These are phyloP conservation scores for Lycocorax pyrrhopterus DNA, from an alignment of 2,113 vertebrate species.

Conservation along the genomic window DNA sequence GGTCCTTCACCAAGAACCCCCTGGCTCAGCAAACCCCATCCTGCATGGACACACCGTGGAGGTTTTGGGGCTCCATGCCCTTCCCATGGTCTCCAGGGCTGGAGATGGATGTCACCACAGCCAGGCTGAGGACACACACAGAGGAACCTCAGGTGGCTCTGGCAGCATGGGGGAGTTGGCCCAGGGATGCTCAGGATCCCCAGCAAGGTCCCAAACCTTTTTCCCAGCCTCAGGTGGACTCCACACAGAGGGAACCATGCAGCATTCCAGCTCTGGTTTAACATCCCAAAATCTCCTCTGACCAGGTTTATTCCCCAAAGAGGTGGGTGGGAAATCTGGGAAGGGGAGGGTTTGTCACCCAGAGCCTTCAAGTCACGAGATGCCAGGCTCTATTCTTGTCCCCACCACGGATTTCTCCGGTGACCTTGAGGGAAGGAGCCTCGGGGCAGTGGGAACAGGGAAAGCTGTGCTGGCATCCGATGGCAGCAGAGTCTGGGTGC, in stretches of 20 bases:
- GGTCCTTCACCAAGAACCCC: neutral
- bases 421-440: slow-evolving; percentile 17
- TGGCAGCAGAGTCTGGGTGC: neutral
- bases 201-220: neutral
- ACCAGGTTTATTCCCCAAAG: fast-evolving
- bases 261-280: fast-evolving
- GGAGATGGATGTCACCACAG: neutral
- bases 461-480: neutral
- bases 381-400: neutral
- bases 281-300: neutral
- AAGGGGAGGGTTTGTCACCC: neutral
- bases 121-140: neutral
- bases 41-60: fast-evolving
- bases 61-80: fast-evolving
- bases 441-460: neutral
- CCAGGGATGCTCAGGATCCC: neutral
- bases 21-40: neutral
- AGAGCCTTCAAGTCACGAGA: neutral
- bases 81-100: neutral
- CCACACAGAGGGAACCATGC: fast-evolving
- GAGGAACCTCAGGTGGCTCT: neutral
- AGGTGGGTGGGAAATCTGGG: neutral
- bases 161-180: fast-evolving
- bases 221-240: neutral
- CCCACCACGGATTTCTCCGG: fast-evolving